Evolutionary conservation across 2,888 invertebrate species (phyloP).

Genomic region (Malthinus seriepunctatus): DNA sequence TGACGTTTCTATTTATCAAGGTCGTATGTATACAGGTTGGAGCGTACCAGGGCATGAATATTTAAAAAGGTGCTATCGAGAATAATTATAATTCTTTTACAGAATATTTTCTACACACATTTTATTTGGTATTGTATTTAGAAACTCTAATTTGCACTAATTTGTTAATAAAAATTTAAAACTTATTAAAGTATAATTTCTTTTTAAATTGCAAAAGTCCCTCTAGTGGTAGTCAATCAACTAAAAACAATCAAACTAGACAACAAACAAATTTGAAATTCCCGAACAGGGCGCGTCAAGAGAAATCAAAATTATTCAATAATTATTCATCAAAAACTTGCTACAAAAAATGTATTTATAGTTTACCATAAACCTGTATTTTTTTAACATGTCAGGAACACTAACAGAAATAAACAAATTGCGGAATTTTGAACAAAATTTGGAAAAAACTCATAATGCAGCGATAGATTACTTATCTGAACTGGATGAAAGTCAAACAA

Average conservation of each 20-base stretch:
- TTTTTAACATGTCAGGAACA: conserved; percentile 19
- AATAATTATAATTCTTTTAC: too few relatives aligned
- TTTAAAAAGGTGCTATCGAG: too few relatives aligned
- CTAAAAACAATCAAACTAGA: background rate
- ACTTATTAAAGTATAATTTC: too few relatives aligned
- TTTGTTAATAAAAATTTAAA: too few relatives aligned
- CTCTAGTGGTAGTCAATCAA: background rate
- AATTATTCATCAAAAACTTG: background rate
- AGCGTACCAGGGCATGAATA: too few relatives aligned
- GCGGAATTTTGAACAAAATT: conserved; percentile 38
- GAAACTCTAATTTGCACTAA: too few relatives aligned
- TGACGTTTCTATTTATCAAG: too few relatives aligned
- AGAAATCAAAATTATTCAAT: background rate
- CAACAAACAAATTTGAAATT: conserved; percentile 29
- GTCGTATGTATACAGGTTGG: too few relatives aligned
- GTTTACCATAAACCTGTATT: too few relatives aligned
- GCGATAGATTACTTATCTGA: conserved; percentile 37
- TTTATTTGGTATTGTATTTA: too few relatives aligned
- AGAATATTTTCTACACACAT: too few relatives aligned
- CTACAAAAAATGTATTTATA: background rate
- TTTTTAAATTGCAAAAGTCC: background rate
- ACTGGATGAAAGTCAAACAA: conserved; percentile 24
- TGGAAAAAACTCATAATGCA: conserved; percentile 40
- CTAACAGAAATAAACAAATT: conserved; percentile 41
- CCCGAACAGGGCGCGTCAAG: conserved; percentile 27